Base-by-base conservation (phyloP, 2,113 vertebrate species). In the Blennius ocellaris region DNA sequence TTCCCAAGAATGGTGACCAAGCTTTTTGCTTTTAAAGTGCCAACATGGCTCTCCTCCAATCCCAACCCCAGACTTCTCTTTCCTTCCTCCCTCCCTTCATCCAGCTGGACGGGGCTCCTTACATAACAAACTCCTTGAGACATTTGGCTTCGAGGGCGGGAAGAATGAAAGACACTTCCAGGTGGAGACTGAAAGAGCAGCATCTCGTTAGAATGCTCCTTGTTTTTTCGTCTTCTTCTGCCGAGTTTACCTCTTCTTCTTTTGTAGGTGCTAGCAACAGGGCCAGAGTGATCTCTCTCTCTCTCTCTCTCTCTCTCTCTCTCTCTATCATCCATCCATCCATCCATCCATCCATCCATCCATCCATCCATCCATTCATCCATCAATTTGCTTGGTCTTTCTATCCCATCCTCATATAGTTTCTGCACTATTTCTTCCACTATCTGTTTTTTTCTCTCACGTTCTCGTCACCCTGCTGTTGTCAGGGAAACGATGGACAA, bases 401-500 rank as follows among this genome's bases (percentile, higher is more conserved):
- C 38, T 47, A 54, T 45, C 6, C 52, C 6, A 40, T 57, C 40
- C n/a, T 65, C 61, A 59, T 17, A 67, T 66, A 37, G n/a, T 41
- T 8, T 66, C 8, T 38, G 21, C 47, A 17, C 11, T 17, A 49
- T 14, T 41, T 6, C 36, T 40, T 37, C 11, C 52, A 36, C 8
- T 15, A 9, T 48, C 8, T 11, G 2, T 47, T 8, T 50, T 37
- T 38, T 8, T 30, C 11, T 15, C 9, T 36, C 2, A 10, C 5
- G 54, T 1, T 49, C 2, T 45, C 41, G 30, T 58, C 68, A 61
- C 55, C 30, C 17, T 4, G 2, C 69, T 71, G 77, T 81, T 86
- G 77, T 77, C 78, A 78, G 38, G 57, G 84, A 78, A 82, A 79
- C 79, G 69, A 68, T 52, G 67, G 45, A 53, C 59, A 45, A 60